Base-by-base conservation (phyloP, 2,888 invertebrate genomes). In the Philhelius pedissequus region DNA sequence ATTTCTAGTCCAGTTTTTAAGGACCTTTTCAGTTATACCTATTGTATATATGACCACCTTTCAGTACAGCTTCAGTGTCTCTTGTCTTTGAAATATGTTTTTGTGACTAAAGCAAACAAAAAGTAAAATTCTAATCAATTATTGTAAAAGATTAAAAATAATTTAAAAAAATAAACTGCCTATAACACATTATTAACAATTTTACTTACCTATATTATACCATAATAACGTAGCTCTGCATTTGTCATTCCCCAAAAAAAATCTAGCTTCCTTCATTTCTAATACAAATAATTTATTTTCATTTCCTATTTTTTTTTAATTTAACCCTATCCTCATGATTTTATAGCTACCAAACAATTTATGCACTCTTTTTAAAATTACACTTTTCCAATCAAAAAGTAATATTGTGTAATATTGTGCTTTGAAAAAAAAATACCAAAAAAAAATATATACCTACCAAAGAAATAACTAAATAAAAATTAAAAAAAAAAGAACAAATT, bases 361-460 rank as follows among this genome's bases (percentile, higher is more conserved):
- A 66, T 84, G 84, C 84, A 84, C 80, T 80, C 73, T 77, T 73
- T 77, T 52, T 38, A 62, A 40, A 81, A 79, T 76, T 76, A 81
- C 86, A 76, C 76, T 87, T 88, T 86, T 90, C 88, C 90, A 89
- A 90, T 89, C 90, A 90, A 90, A 90, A 90, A 90, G 89, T 90
- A 90, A 90, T 90, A 90, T 90, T 90, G 88, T 89, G 87, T 86
- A 86, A 88, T 88, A 88, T 87, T 87, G 86, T 86, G 87, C 58
- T 78, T 87, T 86, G 86, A 87, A 86, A 87, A 87, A 79, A 40
- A 43, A 4, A 58, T 64, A 45, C 30, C 43, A 66, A 77, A 70
- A 77, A 70, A 27, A 58, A 40, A 71, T 64, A 84, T 48, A 43
- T 77, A 54, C 81, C 78, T 77, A 77, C 81, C 80, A 86, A 87